A percentile compares a stretch with the other conserved stretches of the same genome.
Evolutionary conservation across 2,888 invertebrate genomes (phyloP).

Genomic region (Chloromyia formosa): DNA sequence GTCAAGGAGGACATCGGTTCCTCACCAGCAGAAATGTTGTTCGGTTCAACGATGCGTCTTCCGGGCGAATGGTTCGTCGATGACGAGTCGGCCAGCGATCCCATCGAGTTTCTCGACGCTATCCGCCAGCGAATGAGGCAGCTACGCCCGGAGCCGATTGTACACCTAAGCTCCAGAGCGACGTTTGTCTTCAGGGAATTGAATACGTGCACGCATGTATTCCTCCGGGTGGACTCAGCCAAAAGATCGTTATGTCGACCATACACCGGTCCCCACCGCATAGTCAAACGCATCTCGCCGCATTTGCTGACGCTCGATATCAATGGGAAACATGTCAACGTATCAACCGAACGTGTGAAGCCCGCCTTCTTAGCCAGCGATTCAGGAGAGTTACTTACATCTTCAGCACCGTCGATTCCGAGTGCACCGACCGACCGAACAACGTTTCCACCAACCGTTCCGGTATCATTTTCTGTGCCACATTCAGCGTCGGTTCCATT

Average conservation of each 20-base stretch:
- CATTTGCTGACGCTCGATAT: neutral
- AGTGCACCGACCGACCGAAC: neutral
- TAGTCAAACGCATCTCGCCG: neutral
- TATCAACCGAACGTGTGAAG: neutral
- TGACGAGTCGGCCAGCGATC: neutral
- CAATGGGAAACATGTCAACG: neutral
- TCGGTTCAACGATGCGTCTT: too few relatives aligned
- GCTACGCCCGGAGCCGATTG: neutral
- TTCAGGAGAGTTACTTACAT: neutral
- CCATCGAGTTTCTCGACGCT: too few relatives aligned
- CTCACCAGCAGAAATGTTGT: too few relatives aligned
- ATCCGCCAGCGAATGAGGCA: too few relatives aligned
- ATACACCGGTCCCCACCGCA: neutral
- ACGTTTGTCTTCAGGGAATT: neutral
- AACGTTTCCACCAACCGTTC: neutral
- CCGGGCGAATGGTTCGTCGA: neutral
- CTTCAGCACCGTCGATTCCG: neutral
- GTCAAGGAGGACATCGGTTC: too few relatives aligned
- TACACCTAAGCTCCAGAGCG: neutral
- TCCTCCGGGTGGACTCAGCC: neutral
- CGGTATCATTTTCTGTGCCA: neutral
- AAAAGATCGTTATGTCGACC: too few relatives aligned
- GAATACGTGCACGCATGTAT: slow-evolving; percentile 3
- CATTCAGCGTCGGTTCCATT: neutral
- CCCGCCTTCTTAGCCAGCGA: neutral